phyloP scores from a whole-genome alignment of 2,113 vertebrate species.

The Clupea harengus region DNA sequence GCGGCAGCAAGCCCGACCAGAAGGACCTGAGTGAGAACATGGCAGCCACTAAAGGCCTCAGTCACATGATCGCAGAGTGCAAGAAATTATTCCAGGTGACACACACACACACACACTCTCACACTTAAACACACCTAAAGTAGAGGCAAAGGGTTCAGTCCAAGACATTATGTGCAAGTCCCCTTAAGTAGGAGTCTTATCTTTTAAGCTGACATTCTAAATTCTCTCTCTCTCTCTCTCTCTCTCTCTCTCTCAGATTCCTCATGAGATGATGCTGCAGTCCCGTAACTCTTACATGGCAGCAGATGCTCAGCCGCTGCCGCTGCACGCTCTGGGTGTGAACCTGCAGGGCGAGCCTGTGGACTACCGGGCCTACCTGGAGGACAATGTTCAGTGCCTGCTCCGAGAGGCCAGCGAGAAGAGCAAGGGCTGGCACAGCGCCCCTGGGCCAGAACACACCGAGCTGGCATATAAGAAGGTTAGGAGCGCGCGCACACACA shows the following conservation, averaged over 20 bases:
- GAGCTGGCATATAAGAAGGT: constrained; percentile 84
- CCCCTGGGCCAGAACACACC: constrained; percentile 67
- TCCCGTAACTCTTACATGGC: constrained; percentile 75
- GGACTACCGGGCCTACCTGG: constrained; percentile 69
- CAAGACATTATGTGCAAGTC: no score
- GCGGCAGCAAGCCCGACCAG: constrained; percentile 73
- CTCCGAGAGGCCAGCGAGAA: constrained; percentile 73
- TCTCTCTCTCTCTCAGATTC: constrained; percentile 62
- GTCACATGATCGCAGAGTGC: constrained; percentile 84
- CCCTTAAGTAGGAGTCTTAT: no score
- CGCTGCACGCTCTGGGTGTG: constrained; percentile 66
- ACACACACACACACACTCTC: background rate
- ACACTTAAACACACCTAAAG: background rate
- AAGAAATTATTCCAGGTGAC: constrained; percentile 87
- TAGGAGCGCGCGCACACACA: background rate
- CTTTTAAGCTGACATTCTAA: no score
- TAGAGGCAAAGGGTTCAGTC: no score
- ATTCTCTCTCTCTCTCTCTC: background rate
- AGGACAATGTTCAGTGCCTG: constrained; percentile 73
- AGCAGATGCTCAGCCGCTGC: constrained; percentile 70
- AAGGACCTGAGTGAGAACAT: constrained; percentile 84
- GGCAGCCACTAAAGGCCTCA: constrained; percentile 80
- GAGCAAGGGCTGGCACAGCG: constrained; percentile 78
- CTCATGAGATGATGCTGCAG: constrained; percentile 81
- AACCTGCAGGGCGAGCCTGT: constrained; percentile 55